Percentiles rank a stretch among this genome's conserved stretches.
These are phyloP conservation scores for Caenorhabditis sp. DNA, from an alignment of 2,888 invertebrate genomes.

Conservation along the genomic window DNA sequence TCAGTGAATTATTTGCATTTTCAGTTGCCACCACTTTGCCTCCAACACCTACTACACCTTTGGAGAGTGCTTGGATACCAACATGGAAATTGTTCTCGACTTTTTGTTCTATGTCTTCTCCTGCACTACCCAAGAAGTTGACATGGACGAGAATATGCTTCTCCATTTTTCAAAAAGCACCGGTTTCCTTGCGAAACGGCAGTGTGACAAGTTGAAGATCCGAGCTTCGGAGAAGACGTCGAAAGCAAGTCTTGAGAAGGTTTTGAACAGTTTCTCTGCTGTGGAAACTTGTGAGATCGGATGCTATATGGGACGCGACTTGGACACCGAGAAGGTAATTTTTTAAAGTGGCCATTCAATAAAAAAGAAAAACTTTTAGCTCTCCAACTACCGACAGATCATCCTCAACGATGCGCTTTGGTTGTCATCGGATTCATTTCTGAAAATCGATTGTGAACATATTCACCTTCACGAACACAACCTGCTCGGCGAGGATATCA, in stretches of 20 bases:
- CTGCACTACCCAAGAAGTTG: background rate
- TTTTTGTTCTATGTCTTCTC: background rate
- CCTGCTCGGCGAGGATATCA: background rate
- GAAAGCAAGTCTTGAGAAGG: background rate
- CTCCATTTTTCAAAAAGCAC: background rate
- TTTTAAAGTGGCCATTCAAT: background rate
- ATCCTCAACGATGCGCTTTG: background rate
- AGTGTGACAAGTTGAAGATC: background rate
- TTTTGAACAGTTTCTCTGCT: background rate
- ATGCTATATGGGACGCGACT: background rate
- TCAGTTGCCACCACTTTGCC: background rate
- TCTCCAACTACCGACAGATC: background rate
- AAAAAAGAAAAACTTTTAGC: background rate
- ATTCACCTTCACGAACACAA: background rate
- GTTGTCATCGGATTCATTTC: background rate
- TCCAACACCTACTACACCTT: background rate
- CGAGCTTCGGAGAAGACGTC: background rate
- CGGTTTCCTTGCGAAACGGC: too few species aligned
- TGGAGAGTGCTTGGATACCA: background rate
- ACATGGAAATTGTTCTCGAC: background rate
- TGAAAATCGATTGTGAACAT: background rate
- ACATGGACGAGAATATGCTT: constrained; percentile 13
- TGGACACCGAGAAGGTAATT: background rate
- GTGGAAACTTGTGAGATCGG: background rate
- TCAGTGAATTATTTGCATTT: background rate